Evolutionary conservation across 2,113 vertebrate species (phyloP).

Genomic region (Phylloscopus trochilus): DNA sequence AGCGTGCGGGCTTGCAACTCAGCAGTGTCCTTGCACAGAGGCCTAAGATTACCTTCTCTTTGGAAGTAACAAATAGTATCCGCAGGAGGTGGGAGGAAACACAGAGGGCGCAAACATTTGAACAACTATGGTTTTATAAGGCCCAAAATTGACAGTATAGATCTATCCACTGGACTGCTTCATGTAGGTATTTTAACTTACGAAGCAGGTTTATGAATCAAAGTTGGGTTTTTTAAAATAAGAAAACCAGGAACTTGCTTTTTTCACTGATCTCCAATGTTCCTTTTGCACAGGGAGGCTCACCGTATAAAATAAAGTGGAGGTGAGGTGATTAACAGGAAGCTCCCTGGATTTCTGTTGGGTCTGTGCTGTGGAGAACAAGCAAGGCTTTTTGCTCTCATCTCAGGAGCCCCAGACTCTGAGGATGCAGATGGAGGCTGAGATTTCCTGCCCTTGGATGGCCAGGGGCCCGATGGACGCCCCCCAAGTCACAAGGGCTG

Average conservation of each 20-base stretch:
- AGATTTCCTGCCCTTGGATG: neutral
- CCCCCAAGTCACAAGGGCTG: neutral
- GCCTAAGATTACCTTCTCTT: neutral
- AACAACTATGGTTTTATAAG: slow-evolving; percentile 19
- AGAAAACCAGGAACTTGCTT: neutral
- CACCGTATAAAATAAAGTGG: neutral
- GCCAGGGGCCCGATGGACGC: neutral
- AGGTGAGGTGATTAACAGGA: neutral
- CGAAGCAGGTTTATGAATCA: neutral
- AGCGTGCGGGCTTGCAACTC: neutral
- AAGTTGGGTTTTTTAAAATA: neutral
- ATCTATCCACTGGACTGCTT: neutral
- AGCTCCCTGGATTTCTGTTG: neutral
- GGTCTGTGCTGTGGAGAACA: neutral
- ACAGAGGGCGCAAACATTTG: slow-evolving; percentile 20
- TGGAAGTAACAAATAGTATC: slow-evolving; percentile 22
- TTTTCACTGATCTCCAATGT: neutral
- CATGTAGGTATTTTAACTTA: neutral
- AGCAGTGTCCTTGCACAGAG: neutral
- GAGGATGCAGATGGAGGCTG: neutral
- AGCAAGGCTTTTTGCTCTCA: neutral
- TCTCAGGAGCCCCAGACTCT: neutral
- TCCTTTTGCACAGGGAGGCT: neutral
- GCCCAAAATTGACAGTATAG: neutral
- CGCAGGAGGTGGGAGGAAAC: neutral